A percentile compares a stretch with the other conserved stretches of the same genome.
Evolutionary conservation across 2,888 invertebrate species (phyloP).

Genomic region (Macrosiphum euphorbiae): DNA sequence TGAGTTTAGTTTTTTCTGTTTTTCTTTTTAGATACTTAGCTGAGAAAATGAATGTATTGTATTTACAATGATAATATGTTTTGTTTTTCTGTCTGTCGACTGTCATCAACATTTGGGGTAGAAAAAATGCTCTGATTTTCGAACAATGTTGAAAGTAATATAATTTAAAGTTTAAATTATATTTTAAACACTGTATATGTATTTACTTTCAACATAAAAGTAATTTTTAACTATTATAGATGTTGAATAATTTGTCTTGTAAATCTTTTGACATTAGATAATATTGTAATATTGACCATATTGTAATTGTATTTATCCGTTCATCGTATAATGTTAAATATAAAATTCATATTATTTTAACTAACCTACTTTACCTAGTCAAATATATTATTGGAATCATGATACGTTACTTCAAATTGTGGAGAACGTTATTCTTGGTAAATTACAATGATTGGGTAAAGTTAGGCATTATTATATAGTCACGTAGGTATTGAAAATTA

Average conservation of each 20-base stretch:
- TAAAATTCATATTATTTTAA: background rate
- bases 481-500: background rate
- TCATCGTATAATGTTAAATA: background rate
- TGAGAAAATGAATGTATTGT: no score
- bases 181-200: background rate
- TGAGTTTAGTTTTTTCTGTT: background rate
- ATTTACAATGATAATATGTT: no score
- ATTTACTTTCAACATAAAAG: background rate
- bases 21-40: background rate
- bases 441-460: slow-evolving; percentile 50
- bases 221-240: background rate
- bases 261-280: background rate
- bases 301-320: background rate
- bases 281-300: background rate
- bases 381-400: slow-evolving; percentile 59
- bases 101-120: no score
- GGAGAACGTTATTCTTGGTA: slow-evolving; percentile 51
- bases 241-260: background rate
- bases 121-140: no score
- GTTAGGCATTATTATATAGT: background rate
- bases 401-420: slow-evolving; percentile 41
- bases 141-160: background rate
- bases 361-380: slow-evolving; percentile 41
- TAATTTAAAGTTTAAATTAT: no score
- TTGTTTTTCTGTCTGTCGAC: no score